Conservation (phyloP, 2,113 vertebrate species). For the Bos indicus region DNA sequence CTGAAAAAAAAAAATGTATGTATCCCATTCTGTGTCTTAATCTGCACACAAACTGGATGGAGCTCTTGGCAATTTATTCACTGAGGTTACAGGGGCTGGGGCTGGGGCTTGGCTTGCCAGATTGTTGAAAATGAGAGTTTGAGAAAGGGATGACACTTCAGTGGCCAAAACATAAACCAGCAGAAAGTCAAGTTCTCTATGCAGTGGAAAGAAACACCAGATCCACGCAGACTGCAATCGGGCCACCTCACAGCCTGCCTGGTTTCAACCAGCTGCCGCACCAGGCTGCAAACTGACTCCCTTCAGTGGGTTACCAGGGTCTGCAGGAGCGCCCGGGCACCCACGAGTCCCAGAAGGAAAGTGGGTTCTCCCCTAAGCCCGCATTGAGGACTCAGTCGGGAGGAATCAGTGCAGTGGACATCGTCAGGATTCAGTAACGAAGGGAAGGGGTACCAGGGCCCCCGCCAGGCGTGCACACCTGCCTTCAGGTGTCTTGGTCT, state of each 20-base stretch:
- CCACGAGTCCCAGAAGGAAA: not conserved
- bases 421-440: accelerated
- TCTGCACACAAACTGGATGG: no score
- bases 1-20: not conserved
- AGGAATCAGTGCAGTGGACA: not conserved
- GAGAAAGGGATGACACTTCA: not conserved
- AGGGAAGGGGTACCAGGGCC: not conserved
- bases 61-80: not conserved
- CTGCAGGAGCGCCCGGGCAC: not conserved
- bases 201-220: not conserved
- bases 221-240: not conserved
- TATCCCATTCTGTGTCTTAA: not conserved
- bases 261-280: not conserved
- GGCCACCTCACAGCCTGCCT: not conserved
- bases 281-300: accelerated
- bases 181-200: not conserved
- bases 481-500: constrained; percentile 49
- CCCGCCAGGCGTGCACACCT: not conserved
- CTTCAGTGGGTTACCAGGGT: not conserved
- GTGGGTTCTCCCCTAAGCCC: accelerated
- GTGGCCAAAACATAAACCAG: not conserved
- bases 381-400: accelerated
- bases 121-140: not conserved
- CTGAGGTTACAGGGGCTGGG: not conserved
- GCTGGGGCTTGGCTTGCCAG: not conserved